Conservation (phyloP, 2,888 invertebrate species). For the Microplitis manilae region DNA sequence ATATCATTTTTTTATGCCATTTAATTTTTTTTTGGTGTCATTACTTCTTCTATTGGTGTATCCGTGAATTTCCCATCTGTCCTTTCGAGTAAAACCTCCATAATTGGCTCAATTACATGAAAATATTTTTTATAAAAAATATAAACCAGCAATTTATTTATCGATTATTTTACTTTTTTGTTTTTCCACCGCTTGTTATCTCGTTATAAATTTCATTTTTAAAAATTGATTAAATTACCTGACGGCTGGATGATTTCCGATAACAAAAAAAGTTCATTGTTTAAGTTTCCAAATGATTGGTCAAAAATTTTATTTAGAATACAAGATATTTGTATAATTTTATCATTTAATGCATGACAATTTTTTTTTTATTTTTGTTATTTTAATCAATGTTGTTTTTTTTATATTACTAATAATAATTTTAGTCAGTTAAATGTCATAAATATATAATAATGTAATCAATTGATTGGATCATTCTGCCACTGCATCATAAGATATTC, state of each 20-base stretch:
- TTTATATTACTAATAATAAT: neutral
- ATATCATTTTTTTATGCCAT: neutral
- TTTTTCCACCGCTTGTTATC: neutral
- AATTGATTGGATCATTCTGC: neutral
- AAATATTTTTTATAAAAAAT: neutral
- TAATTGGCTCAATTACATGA: neutral
- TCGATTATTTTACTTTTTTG: neutral
- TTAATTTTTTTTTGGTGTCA: too few relatives aligned
- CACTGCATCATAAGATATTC: neutral
- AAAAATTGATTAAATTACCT: neutral
- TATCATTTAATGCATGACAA: neutral
- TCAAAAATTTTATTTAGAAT: neutral
- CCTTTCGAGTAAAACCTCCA: too few relatives aligned
- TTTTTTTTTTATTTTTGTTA: neutral
- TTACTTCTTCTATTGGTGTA: too few relatives aligned
- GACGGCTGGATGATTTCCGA: neutral
- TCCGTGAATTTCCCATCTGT: too few relatives aligned
- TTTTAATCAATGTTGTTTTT: neutral
- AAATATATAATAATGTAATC: neutral
- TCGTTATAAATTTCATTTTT: neutral
- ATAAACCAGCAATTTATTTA: neutral
- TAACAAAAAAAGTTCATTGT: neutral
- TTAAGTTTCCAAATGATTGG: neutral
- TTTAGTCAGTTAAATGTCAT: neutral
- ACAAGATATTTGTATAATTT: neutral